Base-by-base conservation (phyloP, 2,888 invertebrate genomes). In the Ennomos erosarius region DNA sequence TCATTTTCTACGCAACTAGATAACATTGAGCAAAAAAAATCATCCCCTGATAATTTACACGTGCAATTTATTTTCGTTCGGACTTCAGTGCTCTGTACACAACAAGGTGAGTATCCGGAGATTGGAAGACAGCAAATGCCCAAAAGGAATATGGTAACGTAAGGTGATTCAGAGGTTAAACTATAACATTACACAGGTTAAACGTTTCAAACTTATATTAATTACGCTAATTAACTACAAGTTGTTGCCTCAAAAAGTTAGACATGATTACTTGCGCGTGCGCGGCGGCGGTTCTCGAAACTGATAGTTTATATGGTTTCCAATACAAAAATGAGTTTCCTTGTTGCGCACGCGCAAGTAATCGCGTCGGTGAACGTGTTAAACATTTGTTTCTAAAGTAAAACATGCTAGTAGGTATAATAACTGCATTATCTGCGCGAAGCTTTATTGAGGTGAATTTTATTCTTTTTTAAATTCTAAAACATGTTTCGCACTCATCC, bases 41-140 rank as follows among this genome's bases (percentile, higher is more conserved):
- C 71, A 71, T 71, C 68, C 72, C 69, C 36, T 46, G 42, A 53
- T 40, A 71, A 73, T 68, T 43, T 55, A 60, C 66, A 71, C 64
- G 61, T 59, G 75, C 72, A 45, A 37, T 52, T 45, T 38, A 42
- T 44, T 47, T 52, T 49, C 6, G 10, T 13, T 6, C 8, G 13
- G 53, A 47, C 42, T 67, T 70, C 50, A 71, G 78, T 78, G 78
- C 60, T 73, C 88, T 88, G 80, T 88, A 90, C 88, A 89, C 76
- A 89, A 90, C 90, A 83, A 87, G 65, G 87, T 87, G 88, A 48
- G 47, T 81, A 64, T 39, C 35, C 39, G 49, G 34, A 57, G 57
- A 62, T 66, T 79, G 88, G 87, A 89, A 88, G 85, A 87, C 86
- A 71, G 75, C 67, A 70, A 88, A 90, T 88, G 88, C 88, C 90